Conservation (phyloP, 2,113 vertebrate species). For the Mobula hypostoma region DNA sequence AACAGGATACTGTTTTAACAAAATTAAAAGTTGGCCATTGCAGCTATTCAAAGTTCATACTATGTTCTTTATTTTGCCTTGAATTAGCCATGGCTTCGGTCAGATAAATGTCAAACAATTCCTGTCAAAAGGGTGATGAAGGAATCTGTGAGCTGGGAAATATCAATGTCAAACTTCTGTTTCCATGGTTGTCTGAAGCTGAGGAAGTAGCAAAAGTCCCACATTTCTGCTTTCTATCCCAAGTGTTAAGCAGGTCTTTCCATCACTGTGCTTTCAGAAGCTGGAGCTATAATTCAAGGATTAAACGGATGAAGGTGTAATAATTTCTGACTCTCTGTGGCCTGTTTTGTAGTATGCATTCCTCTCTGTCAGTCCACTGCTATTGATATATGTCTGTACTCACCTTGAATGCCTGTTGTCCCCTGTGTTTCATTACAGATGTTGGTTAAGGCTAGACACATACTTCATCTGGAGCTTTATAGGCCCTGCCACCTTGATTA, state of each 20-base stretch:
- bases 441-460: constrained; percentile 97
- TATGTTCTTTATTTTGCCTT: constrained; percentile 51
- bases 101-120: constrained; percentile 53
- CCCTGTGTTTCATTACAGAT: constrained; percentile 73
- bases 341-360: constrained; percentile 59
- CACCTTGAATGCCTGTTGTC: constrained; percentile 59
- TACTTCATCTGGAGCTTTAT: constrained; percentile 99
- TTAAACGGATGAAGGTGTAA: constrained; percentile 69
- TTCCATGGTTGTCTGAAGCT: constrained; percentile 43
- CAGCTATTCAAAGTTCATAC: constrained; percentile 59
- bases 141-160: constrained; percentile 45
- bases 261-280: constrained; percentile 68
- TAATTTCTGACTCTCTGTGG: constrained; percentile 64
- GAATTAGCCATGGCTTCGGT: constrained; percentile 47
- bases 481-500: constrained; percentile 97
- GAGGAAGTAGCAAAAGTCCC: constrained; percentile 48
- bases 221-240: constrained; percentile 54
- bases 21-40: constrained; percentile 48
- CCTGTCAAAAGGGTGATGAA: constrained; percentile 46
- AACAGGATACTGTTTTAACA: constrained; percentile 50
- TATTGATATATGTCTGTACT: constrained; percentile 62
- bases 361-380: constrained; percentile 61
- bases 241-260: constrained; percentile 66
- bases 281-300: constrained; percentile 69
- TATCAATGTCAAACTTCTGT: constrained; percentile 40